phyloP scores from a whole-genome alignment of 1,140 invertebrate genomes.

The Orussus abietinus region DNA sequence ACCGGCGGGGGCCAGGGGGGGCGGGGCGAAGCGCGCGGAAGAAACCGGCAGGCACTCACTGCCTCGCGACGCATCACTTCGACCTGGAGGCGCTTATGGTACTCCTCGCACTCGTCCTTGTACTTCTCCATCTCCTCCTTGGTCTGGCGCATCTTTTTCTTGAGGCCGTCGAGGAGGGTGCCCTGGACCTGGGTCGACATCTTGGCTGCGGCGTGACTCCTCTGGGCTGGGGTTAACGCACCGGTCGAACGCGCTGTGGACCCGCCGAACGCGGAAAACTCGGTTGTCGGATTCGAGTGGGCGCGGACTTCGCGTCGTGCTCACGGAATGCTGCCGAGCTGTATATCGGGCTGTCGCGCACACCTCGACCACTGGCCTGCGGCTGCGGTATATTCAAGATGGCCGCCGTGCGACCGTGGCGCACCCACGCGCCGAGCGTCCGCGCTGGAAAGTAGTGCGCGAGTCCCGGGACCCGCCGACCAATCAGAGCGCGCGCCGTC shows the following conservation, averaged over 20 bases:
- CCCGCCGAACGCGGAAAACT: no score
- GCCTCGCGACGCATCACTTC: slow-evolving; percentile 90
- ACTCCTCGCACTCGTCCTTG: slow-evolving; percentile 93
- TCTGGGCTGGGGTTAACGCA: no score
- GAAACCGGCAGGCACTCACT: slow-evolving; percentile 85
- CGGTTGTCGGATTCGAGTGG: not conserved
- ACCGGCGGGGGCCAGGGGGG: no score
- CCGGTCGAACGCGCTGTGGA: not conserved
- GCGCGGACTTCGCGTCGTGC: not conserved
- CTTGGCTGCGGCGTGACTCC: no score
- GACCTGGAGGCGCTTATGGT: slow-evolving; percentile 82
- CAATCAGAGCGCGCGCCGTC: no score
- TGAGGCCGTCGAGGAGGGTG: slow-evolving; percentile 89
- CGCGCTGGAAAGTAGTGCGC: not conserved
- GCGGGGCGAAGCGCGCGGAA: no score
- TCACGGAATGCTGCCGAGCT: not conserved
- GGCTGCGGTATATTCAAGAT: not conserved
- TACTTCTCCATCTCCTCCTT: slow-evolving; percentile 97
- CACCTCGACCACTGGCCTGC: not conserved
- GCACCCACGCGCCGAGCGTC: no score
- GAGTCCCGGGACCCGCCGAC: no score
- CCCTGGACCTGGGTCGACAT: slow-evolving; percentile 86
- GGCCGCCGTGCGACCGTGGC: not conserved
- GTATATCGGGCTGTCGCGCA: slow-evolving; percentile 1
- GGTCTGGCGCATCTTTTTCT: slow-evolving; percentile 98